Evolutionary conservation across 2,888 invertebrate genomes (phyloP), one percentile per base, ranked within the genome.

Genomic region (Marronus borbonicus): DNA sequence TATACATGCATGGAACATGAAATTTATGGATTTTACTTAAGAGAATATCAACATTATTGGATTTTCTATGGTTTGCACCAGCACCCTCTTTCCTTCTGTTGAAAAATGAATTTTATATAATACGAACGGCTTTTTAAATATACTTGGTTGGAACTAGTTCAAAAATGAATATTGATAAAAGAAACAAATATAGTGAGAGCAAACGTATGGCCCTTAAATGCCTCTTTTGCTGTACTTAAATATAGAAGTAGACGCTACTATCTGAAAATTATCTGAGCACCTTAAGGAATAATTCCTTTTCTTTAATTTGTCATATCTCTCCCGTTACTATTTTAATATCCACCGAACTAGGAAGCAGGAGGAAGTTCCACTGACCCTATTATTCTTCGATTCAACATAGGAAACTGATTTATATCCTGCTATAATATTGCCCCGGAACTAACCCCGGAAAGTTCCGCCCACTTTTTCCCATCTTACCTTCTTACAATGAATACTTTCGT

Each of bases 331-430:
- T 24, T 60, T 60, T 60, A 60, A 60, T 60, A 60, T 60, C 60
- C 12, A 10, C 60, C 17, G 44, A 52, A 14, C 17, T 17, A 17
- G 14, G 3, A 52, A 52, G 52, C 12, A 0, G 24, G 28, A 60
- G 60, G 60, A 60, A 44, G 60, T 17, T 60, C 60, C 60, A 49
- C 49, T 68, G 68, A 76, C 66, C 76, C 66, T 77, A 70, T 77
- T 77, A 77, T 70, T 77, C 68, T 62, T 62, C 77, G 70, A 77
- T 77, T 77, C 70, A 69, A 24, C 50, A 60, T 64, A 64, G 68
- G 64, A 64, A 69, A 62, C 62, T 77, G 77, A 77, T 77, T 77
- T 77, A 77, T 52, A 52, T 14, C 77, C 20, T 50, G 31, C 69
- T 5, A 64, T 62, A 77, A 77, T 77, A 77, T 77, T 70, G 70